A percentile compares a stretch with the other conserved stretches of the same genome.
Evolutionary conservation across 2,888 invertebrate species (phyloP).

Genomic region (Oxytorus armatus): DNA sequence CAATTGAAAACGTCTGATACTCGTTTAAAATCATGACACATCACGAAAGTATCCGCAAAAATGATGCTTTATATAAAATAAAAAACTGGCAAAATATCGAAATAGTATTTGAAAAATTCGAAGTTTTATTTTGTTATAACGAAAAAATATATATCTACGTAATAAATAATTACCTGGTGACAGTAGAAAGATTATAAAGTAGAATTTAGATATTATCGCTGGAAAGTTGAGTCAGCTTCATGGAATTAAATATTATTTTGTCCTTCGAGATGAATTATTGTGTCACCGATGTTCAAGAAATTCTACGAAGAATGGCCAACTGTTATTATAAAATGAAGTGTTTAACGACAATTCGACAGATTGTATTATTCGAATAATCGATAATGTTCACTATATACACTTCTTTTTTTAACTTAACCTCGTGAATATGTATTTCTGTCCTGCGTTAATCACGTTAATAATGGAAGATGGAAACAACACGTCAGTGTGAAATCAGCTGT

Average conservation of each 20-base stretch:
- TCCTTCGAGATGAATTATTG: background rate
- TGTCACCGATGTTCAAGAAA: background rate
- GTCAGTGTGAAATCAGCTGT: conserved; percentile 45
- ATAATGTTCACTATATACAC: no score
- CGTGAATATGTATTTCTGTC: background rate
- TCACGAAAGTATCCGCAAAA: background rate
- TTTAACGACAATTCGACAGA: no score
- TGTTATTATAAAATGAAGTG: no score
- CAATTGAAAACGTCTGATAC: no score
- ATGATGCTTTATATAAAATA: background rate
- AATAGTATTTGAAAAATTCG: no score
- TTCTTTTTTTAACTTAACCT: background rate
- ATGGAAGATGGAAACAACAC: conserved; percentile 37
- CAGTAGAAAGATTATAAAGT: conserved; percentile 7
- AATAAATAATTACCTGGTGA: conserved; percentile 48
- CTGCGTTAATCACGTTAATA: conserved; percentile 3
- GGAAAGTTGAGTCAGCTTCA: conserved; percentile 51
- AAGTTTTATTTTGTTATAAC: no score
- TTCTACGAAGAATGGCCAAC: background rate
- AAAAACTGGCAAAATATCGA: background rate
- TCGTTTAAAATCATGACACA: no score
- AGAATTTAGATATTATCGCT: conserved; percentile 14
- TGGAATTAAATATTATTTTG: conserved; percentile 35
- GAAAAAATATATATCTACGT: background rate
- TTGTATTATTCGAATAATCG: no score